Base-by-base conservation (phyloP, 2,797 vertebrate species). In the Gadopsis bispinosus region DNA sequence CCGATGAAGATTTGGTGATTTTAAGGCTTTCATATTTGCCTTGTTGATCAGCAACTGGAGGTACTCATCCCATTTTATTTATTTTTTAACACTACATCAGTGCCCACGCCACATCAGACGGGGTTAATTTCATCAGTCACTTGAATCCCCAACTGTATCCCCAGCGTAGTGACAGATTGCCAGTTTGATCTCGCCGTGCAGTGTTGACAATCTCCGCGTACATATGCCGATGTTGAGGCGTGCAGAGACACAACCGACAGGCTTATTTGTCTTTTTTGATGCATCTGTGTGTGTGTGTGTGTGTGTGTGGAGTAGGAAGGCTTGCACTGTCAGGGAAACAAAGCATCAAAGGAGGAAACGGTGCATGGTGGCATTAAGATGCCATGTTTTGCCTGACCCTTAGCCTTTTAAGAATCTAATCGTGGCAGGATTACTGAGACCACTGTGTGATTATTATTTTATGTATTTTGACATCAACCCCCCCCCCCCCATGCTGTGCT, bases 101-200 rank as follows among this genome's bases (percentile, higher is more conserved):
- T 64, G 81, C 59, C 73, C 75, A 67, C 8, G 8, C 53, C 75
- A 83, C 77, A 78, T 87, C 64, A 78, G 65, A 76, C 62, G 29
- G 71, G 74, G 80, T 87, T 85, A 35, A 89, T 91, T 87, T 86
- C 85, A 89, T 91, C 91, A 91, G 89, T 91, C 84, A 90, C 73
- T 83, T 75, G 55, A 87, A 87, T 75, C 81, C 77, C 69, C 83
- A 78, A 85, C 76, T 88, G 84, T 56, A 86, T 88, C 70, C 79
- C 79, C 60, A 39, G 80, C 74, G 26, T 61, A 70, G 78, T 89
- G 91, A 92, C 87, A 80, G 83, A 89, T 84, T 88, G 83, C 75
- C 85, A 82, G 84, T 76, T 86, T 90, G 91, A 91, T 90, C 77
- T 87, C 6, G 67, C 84, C 71, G 84, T 73, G 51, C 82, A 54